Conservation (phyloP, 2,888 invertebrate genomes). For the Orgyia antiqua region DNA sequence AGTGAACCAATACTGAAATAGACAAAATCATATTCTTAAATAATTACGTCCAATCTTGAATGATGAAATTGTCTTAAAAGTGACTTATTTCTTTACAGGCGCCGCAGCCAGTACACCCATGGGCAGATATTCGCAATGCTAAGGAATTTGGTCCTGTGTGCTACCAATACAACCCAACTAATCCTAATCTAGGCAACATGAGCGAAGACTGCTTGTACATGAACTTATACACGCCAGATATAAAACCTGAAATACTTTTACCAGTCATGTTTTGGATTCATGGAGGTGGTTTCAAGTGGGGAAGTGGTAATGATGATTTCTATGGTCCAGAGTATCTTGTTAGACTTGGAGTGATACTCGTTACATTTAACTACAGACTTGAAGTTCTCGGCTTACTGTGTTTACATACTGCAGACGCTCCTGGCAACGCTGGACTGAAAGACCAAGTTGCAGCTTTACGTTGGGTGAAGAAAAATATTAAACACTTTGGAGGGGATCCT, state of each 20-base stretch:
- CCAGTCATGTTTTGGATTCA: slow-evolving; percentile 64
- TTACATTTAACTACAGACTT: slow-evolving; percentile 62
- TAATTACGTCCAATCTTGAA: no score
- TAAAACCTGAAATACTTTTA: slow-evolving; percentile 28
- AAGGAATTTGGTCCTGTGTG: slow-evolving; percentile 32
- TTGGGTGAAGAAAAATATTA: slow-evolving; percentile 60
- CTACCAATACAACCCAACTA: slow-evolving; percentile 5
- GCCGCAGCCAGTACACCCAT: slow-evolving; percentile 34
- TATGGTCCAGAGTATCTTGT: slow-evolving; percentile 60
- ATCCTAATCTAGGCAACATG: slow-evolving; percentile 19
- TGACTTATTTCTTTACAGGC: slow-evolving; percentile 21
- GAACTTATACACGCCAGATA: slow-evolving; percentile 55
- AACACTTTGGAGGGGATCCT: slow-evolving; percentile 56
- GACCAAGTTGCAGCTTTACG: slow-evolving; percentile 61
- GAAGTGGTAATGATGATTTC: slow-evolving; percentile 46
- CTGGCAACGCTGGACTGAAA: slow-evolving; percentile 68
- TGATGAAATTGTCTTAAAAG: no score
- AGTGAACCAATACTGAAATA: no score
- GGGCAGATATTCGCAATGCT: slow-evolving; percentile 45
- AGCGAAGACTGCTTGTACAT: slow-evolving; percentile 60
- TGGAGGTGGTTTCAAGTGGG: slow-evolving; percentile 46
- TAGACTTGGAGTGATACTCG: slow-evolving; percentile 48
- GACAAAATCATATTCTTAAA: no score
- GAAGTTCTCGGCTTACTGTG: slow-evolving; percentile 56
- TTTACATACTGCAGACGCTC: slow-evolving; percentile 53